These are phyloP conservation scores for Eufriesea mexicana DNA, from an alignment of 1,140 invertebrate genomes.

Conservation along the genomic window DNA sequence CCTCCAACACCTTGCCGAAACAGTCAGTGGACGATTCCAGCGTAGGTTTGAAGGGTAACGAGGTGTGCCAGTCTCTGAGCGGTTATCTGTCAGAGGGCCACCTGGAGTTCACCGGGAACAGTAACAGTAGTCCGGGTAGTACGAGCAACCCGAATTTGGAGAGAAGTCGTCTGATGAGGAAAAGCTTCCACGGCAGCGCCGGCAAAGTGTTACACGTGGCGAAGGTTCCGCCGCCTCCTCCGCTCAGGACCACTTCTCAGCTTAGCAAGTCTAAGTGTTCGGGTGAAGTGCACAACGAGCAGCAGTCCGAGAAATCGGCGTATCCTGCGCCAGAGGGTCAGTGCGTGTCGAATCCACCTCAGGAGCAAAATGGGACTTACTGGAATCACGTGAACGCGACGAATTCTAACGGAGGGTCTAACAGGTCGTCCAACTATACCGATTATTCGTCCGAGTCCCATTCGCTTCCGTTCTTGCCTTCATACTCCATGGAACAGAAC, in stretches of 20 bases:
- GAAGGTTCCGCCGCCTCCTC: conserved; percentile 93
- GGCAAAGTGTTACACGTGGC: conserved; percentile 90
- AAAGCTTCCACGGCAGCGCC: conserved; percentile 93
- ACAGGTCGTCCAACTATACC: conserved; percentile 77
- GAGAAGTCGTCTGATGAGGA: conserved; percentile 93
- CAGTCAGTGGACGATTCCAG: conserved; percentile 89
- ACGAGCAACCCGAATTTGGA: conserved; percentile 91
- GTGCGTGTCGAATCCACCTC: conserved; percentile 66
- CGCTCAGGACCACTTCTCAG: conserved; percentile 92
- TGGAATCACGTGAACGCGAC: conserved; percentile 74
- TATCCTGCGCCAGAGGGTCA: conserved; percentile 80
- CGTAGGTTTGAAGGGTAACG: conserved; percentile 85
- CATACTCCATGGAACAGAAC: conserved; percentile 79
- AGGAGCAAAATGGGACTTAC: conserved; percentile 75
- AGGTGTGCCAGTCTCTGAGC: conserved; percentile 85
- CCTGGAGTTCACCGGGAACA: conserved; percentile 87
- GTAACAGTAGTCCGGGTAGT: conserved; percentile 77
- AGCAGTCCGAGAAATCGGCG: conserved; percentile 81
- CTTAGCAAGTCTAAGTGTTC: conserved; percentile 87
- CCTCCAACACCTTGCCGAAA: conserved; percentile 81
- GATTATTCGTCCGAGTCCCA: conserved; percentile 84
- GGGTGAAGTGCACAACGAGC: conserved; percentile 84
- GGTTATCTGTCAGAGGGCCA: conserved; percentile 94
- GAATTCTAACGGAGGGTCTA: conserved; percentile 46
- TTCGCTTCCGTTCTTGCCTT: conserved; percentile 86